Base-by-base conservation (phyloP, 2,888 invertebrate genomes). In the Tortricodes alternella region DNA sequence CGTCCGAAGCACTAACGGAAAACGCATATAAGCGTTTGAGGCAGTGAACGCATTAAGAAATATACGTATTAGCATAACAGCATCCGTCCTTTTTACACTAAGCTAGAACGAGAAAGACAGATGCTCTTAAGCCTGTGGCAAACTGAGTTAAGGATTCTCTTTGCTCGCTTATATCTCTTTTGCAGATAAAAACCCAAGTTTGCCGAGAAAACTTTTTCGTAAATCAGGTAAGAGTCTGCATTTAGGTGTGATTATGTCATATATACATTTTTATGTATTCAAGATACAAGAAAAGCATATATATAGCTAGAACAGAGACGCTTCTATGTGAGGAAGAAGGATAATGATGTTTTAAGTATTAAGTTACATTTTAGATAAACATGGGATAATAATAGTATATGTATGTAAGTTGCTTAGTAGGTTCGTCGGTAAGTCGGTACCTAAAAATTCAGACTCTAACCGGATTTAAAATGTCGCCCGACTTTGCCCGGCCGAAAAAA, bases 401-500 rank as follows among this genome's bases (percentile, higher is more conserved):
- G n/a, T n/a, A n/a, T n/a, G n/a, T n/a, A 11, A 29, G 11, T 8
- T 29, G 29, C 29, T 29, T 11, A 11, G 3, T n/a, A n/a, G n/a
- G n/a, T n/a, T 29, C n/a, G n/a, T 27, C 4, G 27, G 27, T 27
- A 4, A n/a, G 27, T 27, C 27, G 5, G 3, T n/a, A 29, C n/a
- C 11, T 15, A 8, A 1, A 13, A 15, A 41, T 24, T 23, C 41
- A 9, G 8, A 41, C 41, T 41, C 13, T 1, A 15, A 38, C 7
- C 27, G 8, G 21, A 50, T 56, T 44, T 21, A 38, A 15, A 29
- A 29, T 8, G 21, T 44, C 56, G 56, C 56, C 56, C 56, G 41
- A 55, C 21, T 49, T 55, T 55, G 55, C 48, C 55, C 38, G 27
- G 48, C 11, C 8, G 44, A 56, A 37, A 18, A 8, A 56, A 55